Conservation (phyloP, 2,113 vertebrate species). For the Morone chrysops region DNA sequence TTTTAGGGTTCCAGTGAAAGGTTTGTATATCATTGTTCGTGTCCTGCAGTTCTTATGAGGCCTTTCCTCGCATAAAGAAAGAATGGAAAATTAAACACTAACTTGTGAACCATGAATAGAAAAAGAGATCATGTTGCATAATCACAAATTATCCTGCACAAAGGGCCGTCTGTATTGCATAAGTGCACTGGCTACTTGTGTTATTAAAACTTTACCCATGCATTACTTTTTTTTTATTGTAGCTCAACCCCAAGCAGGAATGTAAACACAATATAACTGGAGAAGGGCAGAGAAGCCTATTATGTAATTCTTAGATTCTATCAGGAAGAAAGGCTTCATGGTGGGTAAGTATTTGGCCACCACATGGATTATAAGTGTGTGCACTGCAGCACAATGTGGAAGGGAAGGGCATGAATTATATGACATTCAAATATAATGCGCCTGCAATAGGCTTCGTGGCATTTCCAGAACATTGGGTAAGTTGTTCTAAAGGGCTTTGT, state of each 20-base stretch:
- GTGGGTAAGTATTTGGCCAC: background rate
- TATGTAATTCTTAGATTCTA: slow-evolving; percentile 28
- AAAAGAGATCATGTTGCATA: slow-evolving; percentile 73
- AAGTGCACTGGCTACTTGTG: slow-evolving; percentile 56
- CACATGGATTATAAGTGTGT: background rate
- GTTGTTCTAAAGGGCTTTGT: background rate
- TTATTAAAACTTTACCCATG: slow-evolving; percentile 63
- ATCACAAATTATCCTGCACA: slow-evolving; percentile 70
- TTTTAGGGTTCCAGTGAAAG: background rate
- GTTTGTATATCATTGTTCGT: background rate
- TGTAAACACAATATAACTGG: slow-evolving; percentile 58
- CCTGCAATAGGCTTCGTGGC: background rate
- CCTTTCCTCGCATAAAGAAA: background rate
- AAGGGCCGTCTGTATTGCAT: slow-evolving; percentile 70
- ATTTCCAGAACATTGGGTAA: slow-evolving; percentile 7
- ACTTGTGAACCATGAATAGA: slow-evolving; percentile 53
- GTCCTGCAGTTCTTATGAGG: slow-evolving; percentile 21
- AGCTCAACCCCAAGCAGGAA: slow-evolving; percentile 44
- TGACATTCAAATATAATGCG: slow-evolving; percentile 37
- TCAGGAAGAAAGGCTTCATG: slow-evolving; percentile 29
- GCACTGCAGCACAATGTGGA: slow-evolving; percentile 6
- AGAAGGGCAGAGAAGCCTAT: slow-evolving; percentile 13
- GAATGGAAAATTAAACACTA: slow-evolving; percentile 54
- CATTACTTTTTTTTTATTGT: slow-evolving; percentile 59
- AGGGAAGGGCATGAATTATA: background rate